These are phyloP conservation scores for Laothoe populi DNA, from an alignment of 2,888 invertebrate genomes.

Conservation along the genomic window DNA sequence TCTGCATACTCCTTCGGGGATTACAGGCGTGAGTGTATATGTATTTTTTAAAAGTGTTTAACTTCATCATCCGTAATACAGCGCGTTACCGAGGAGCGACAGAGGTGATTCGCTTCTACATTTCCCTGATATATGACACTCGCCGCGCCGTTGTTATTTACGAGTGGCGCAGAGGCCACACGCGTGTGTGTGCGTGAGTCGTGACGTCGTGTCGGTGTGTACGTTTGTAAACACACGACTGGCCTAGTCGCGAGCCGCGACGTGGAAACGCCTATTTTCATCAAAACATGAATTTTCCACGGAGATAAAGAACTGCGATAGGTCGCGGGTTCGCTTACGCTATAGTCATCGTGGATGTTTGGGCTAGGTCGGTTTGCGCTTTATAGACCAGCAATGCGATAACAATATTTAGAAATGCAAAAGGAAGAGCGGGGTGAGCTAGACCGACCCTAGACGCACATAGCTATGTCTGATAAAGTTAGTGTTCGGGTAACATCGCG, in stretches of 20 bases:
- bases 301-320: conserved; percentile 7
- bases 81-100: no score
- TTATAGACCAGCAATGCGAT: neutral
- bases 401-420: neutral
- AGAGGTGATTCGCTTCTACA: conserved; percentile 22
- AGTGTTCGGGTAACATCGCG: conserved; percentile 49
- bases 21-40: no score
- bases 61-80: neutral
- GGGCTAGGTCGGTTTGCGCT: conserved; percentile 13
- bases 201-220: conserved; percentile 75
- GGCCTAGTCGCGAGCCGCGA: conserved; percentile 41
- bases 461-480: conserved; percentile 24
- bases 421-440: conserved; percentile 2
- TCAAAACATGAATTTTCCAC: conserved; percentile 33
- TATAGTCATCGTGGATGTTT: neutral
- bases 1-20: no score
- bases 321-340: conserved; percentile 1
- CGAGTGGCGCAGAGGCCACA: conserved; percentile 72
- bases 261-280: conserved; percentile 49
- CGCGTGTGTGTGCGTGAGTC: conserved; percentile 61
- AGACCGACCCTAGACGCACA: conserved; percentile 11
- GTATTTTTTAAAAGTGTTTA: no score
- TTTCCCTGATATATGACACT: conserved; percentile 24
- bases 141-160: conserved; percentile 53
- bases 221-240: conserved; percentile 68